Evolutionary conservation across 1,140 invertebrate genomes (phyloP).

Genomic region (Pseudomyrmex flavicornis): DNA sequence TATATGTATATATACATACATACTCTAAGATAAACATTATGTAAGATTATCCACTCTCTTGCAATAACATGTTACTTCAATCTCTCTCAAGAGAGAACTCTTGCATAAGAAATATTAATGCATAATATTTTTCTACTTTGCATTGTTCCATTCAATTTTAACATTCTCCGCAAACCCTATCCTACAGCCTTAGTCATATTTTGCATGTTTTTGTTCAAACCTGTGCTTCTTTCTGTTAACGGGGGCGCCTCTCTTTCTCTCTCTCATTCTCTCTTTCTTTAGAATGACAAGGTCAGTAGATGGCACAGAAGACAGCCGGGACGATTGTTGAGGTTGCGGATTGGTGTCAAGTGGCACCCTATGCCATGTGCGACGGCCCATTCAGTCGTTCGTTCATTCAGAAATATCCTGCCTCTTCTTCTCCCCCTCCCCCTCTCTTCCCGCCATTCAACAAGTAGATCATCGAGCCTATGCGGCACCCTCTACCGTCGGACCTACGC

Average conservation of each 20-base stretch:
- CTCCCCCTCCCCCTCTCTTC: conserved; percentile 57
- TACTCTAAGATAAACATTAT: no score
- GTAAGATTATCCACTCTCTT: no score
- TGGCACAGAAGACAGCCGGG: conserved; percentile 63
- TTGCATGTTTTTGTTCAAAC: conserved; percentile 25
- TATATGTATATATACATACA: no score
- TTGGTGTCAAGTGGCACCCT: conserved; percentile 77
- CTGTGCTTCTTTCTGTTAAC: conserved; percentile 30
- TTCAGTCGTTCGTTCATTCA: conserved; percentile 77
- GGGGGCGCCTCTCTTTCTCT: background rate
- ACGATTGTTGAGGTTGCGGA: conserved; percentile 75
- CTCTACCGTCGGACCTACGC: conserved; percentile 76
- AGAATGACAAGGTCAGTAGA: conserved; percentile 57
- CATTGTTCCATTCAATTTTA: background rate
- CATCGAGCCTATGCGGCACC: conserved; percentile 77
- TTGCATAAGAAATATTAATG: no score
- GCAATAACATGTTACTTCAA: no score
- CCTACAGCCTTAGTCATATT: background rate
- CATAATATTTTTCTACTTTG: no score
- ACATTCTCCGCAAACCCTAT: no score
- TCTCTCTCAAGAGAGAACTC: no score
- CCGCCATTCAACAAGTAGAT: conserved; percentile 77
- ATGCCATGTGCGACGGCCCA: conserved; percentile 75
- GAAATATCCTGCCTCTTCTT: conserved; percentile 74
- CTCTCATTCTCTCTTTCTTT: background rate